Base-by-base conservation (phyloP, 2,113 vertebrate genomes). In the Cricetomys ansorgei region DNA sequence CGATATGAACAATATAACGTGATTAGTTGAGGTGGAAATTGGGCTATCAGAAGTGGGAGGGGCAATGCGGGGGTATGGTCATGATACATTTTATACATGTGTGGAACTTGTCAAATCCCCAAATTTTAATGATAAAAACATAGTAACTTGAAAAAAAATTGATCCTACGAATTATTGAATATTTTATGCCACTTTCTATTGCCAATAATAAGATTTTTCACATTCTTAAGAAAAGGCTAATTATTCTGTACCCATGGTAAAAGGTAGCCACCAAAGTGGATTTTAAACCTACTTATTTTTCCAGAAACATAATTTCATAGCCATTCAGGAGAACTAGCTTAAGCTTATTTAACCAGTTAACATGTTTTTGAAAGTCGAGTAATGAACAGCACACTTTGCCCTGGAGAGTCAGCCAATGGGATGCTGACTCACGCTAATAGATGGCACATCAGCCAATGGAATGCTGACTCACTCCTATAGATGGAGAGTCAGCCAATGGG, bases 151-250 rank as follows among this genome's bases (percentile, higher is more conserved):
- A 84, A 10, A 50, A 64, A 21, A 31, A 67, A 45, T 85, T 85
- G 40, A 43, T 72, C 87, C 85, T 79, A 75, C 15, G 73, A 89
- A 90, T 94, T 29, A n/a, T 88, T 96, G 53, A 27, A 3, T 69
- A 48, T 67, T 97, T 95, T 89, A 64, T 25, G 92, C 80, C 55
- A 62, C 89, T 94, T 94, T 92, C 53, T 94, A 89, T 88, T 79
- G 62, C 62, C 55, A 95, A 69, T 53, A 72, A 59, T 83, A 73
- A 83, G 57, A 62, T 34, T 81, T 37, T 29, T 37, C 21, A 8
- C 55, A 55, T 34, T 76, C 59, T 31, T 50, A 67, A 27, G 70
- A 93, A 85, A 94, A 43, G 62, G 50, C 55, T 59, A 67, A 90
- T 91, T 91, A 81, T 90, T 64, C 65, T n/a, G 21, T 92, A 87